Evolutionary conservation across 2,113 vertebrate genomes (phyloP).

Genomic region (Sander vitreus): DNA sequence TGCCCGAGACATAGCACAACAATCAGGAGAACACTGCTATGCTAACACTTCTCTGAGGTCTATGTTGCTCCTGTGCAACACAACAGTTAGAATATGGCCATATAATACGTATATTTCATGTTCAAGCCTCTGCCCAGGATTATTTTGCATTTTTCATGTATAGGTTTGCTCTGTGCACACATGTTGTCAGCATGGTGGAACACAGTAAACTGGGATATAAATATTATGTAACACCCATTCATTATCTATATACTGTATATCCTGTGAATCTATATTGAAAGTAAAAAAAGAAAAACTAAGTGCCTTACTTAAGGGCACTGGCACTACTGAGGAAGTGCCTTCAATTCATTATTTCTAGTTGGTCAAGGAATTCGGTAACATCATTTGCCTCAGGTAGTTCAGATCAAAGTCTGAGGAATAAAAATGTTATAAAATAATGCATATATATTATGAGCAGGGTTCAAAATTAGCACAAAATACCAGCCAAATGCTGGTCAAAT

Average conservation of each 20-base stretch:
- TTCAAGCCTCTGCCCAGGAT: neutral
- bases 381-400: neutral
- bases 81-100: neutral
- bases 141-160: neutral
- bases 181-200: conserved; percentile 1
- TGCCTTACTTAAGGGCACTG: neutral
- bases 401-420: neutral
- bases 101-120: neutral
- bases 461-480: no score
- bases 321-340: neutral
- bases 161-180: neutral
- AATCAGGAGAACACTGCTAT: neutral
- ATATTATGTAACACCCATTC: neutral
- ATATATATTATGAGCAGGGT: neutral
- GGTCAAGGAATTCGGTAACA: neutral
- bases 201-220: neutral
- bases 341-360: neutral
- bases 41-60: neutral
- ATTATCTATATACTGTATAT: neutral
- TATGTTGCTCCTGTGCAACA: neutral
- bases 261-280: neutral
- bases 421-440: neutral
- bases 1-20: conserved; percentile 9
- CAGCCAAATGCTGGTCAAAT: no score
- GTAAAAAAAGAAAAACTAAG: no score